Evolutionary conservation across 2,888 invertebrate species (phyloP), one percentile per base, ranked within the genome.

Genomic region (Fragum whitleyi): DNA sequence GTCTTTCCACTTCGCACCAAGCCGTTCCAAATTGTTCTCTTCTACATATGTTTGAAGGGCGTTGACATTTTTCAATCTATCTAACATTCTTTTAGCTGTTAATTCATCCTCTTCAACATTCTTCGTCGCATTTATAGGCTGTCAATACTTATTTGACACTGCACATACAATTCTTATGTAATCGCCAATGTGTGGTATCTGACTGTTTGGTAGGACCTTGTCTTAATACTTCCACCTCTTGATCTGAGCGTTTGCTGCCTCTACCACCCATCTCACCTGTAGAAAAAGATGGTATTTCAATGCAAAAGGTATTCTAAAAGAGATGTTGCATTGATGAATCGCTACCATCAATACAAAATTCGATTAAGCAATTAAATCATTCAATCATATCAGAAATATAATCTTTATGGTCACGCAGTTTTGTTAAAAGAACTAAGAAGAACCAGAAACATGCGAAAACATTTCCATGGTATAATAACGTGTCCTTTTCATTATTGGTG

Each of bases 101-200:
- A 29, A 5, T 28, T n/a, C 11, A 47, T 73, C 73, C 11, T 67
- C 68, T 26, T 53, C 67, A 28, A 6, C 6, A 19, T 53, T 6
- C 51, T 59, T 23, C 5, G 47, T 29, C 21, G 23, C 32, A 21
- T 28, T 55, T 11, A 70, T n/a, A n/a, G 70, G n/a, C 19, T 62
- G 72, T 5, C 59, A 53, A 42, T 32, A 79, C 39, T 61, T 80
- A 59, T 80, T 76, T 32, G 80, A 76, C 0, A 79, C 19, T 6
- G 79, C 75, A 69, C 82, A 85, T 11, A 82, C 77, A 21, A 79
- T 85, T 14, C 76, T 47, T 0, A 85, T 71, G 71, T 73, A 76
- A 39, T 82, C 80, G 5, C 82, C 85, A 19, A 82, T 82, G 36
- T 42, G 76, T 32, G 76, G 80, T 16, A 85, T 59, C 51, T 85